Evolutionary conservation across 2,888 invertebrate species (phyloP), one percentile per base, ranked within the genome.

Genomic region (Ormyrus pomaceus): DNA sequence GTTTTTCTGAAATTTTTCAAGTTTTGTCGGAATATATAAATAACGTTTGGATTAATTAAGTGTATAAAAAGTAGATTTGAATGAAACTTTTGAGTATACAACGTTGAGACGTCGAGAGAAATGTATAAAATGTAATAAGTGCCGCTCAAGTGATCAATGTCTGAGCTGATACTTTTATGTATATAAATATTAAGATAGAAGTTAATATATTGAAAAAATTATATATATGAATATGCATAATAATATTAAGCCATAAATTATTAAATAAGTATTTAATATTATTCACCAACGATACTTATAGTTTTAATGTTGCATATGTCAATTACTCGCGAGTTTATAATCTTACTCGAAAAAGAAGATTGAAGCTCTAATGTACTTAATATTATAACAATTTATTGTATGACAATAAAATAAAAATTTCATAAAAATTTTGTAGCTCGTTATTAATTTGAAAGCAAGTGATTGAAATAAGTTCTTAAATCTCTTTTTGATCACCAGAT

Each of bases 221-320:
- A 74, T 46, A 66, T 51, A 46, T 68, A 19, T 19, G 19, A 19
- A 19, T 19, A 59, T 75, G 53, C 45, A 68, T 50, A 74, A 74
- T 58, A 55, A 62, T 69, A 55, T 19, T 76, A 76, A 76, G 76
- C 68, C 76, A 76, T 69, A 69, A 76, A 68, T 76, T 76, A 76
- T 76, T 69, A 64, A 48, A 51, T n/a, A 62, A 13, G 45, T 53
- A 45, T 68, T 59, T 45, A 68, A 75, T 45, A 68, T 68, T 65
- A 56, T 66, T 58, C 58, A 45, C 66, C 34, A 58, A 48, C 11
- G 19, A 19, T n/a, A 59, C 19, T 56, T 56, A 61, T 48, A 64
- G n/a, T 64, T 64, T 19, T 48, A 64, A 64, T 5, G n/a, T 9
- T 5, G 19, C 19, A 19, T 19, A n/a, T 48, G 6, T 64, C 7